Conservation (phyloP, 1,140 invertebrate species). For the Drosophila quadrilineata region DNA sequence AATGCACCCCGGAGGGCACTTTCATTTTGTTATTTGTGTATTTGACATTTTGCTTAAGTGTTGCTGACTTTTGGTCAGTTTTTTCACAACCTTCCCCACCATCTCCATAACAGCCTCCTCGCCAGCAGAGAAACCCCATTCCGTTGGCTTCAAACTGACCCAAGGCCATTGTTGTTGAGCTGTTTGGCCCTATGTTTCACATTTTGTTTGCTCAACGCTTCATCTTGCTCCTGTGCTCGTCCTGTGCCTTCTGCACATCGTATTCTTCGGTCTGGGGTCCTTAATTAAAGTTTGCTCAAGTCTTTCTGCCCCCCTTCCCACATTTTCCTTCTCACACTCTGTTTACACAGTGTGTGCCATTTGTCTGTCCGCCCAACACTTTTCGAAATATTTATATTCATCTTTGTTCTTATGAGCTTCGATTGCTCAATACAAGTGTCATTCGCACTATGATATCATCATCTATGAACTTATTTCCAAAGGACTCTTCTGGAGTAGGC, state of each 20-base stretch:
- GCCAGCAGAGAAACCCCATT: too few relatives aligned
- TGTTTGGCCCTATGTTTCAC: constrained; percentile 22
- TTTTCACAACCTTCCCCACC: constrained; percentile 12
- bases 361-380: constrained; percentile 19
- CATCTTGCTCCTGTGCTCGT: too few relatives aligned
- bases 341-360: constrained; percentile 20
- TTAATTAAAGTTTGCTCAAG: constrained; percentile 73
- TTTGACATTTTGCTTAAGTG: constrained; percentile 79
- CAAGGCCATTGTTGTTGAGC: constrained; percentile 44
- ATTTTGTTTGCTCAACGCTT: constrained; percentile 18
- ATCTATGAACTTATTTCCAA: too few relatives aligned
- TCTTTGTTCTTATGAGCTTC: too few relatives aligned
- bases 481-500: too few relatives aligned
- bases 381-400: constrained; percentile 1
- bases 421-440: constrained; percentile 23
- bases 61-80: constrained; percentile 75
- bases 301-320: constrained; percentile 46
- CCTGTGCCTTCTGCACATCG: too few relatives aligned
- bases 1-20: constrained; percentile 74
- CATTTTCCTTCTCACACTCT: constrained; percentile 16
- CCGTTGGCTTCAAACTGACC: constrained; percentile 10
- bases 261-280: constrained; percentile 30
- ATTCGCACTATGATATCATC: too few relatives aligned
- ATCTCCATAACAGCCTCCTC: neutral
- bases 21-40: constrained; percentile 74